Evolutionary conservation across 1,140 invertebrate genomes (phyloP), one percentile per base, ranked within the genome.

Genomic region (Tribolium madens): DNA sequence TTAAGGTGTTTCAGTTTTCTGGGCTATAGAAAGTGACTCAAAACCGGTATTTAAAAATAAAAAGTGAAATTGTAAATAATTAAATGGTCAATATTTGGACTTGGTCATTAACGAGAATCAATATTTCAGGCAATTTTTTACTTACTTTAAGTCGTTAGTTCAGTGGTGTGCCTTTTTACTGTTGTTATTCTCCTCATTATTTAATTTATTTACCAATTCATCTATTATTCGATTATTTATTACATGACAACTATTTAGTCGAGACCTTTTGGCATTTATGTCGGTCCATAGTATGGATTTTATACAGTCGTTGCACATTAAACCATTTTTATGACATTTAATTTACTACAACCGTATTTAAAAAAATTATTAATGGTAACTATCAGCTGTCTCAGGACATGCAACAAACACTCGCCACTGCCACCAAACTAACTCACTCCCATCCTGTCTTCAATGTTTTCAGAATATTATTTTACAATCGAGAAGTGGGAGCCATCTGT

Each of bases 1-100:
- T 64, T 64, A 26, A 10, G 1, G 12, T 64, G 57, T 2, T 64
- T 12, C n/a, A 26, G 33, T 64, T 64, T 21, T 18, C 52, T 64
- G 17, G 57, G 26, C n/a, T 64, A 14, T 33, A 64, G 57, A 64
- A 64, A 64, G 57, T 64, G 26, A 64, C 57, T 31, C n/a, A 64
- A 64, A 64, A 64, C 57, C 57, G 57, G 57, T 64, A 64, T 33
- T 64, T 64, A 64, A 64, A 57, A 57, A 57, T 57, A 26, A 64
- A 64, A 64, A 64, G 21, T 13, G 57, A 64, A 33, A 64, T 33
- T n/a, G 36, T 33, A 64, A 64, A 64, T 64, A 64, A 64, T 64
- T 64, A 64, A 64, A 64, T 64, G 26, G 57, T 64, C 57, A 64
- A 64, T 64, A 64, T 64, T 60, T 64, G 17, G 15, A 18, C 10